phyloP scores from a whole-genome alignment of 2,113 vertebrate genomes.

The Salvelinus sp. region DNA sequence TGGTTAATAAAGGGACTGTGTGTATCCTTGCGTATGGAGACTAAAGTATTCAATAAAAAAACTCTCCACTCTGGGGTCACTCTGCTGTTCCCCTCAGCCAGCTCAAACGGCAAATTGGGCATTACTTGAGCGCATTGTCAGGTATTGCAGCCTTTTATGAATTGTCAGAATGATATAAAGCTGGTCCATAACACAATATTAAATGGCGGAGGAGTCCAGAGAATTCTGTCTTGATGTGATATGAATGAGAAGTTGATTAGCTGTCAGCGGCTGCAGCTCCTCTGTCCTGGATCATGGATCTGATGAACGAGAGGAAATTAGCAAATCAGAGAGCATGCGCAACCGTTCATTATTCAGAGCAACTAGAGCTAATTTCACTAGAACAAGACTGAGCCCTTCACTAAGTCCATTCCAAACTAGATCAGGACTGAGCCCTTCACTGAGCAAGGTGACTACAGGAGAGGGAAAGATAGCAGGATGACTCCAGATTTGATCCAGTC shows the following conservation, averaged over 20 bases:
- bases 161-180: not conserved
- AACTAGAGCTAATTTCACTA: not conserved
- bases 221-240: conserved; percentile 12
- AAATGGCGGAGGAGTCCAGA: conserved; percentile 4
- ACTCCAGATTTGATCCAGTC: not conserved
- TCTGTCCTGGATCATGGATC: not conserved
- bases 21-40: not conserved
- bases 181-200: conserved; percentile 13
- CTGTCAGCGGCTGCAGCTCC: not conserved
- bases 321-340: not conserved
- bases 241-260: conserved; percentile 26
- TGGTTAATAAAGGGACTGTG: conserved; percentile 17
- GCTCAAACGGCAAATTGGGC: conserved; percentile 14
- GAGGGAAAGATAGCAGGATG: not conserved
- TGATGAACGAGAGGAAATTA: conserved; percentile 10
- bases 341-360: too few species aligned
- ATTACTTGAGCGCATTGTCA: not conserved
- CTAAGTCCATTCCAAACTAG: not conserved
- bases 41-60: not conserved
- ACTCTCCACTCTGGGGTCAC: not conserved
- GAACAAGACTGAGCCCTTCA: not conserved
- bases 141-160: not conserved
- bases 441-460: not conserved
- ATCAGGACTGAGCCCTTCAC: not conserved
- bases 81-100: too few species aligned